Evolutionary conservation across 2,113 vertebrate genomes (phyloP).

Genomic region (Pollachius pollachius): DNA sequence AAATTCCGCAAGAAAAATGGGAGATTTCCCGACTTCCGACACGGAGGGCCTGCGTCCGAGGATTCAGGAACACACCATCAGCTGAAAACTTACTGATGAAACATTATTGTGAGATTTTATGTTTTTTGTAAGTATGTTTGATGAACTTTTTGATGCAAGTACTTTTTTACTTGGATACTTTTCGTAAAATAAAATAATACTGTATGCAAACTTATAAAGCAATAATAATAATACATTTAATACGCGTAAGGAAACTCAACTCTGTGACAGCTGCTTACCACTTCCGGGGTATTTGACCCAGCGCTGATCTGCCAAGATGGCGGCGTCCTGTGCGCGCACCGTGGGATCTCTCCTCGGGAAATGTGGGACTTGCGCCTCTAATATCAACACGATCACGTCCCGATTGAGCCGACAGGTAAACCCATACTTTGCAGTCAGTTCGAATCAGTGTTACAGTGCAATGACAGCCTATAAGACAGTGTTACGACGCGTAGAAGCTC

Average conservation of each 20-base stretch:
- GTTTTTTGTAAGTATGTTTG: too few relatives aligned
- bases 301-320: slow-evolving; percentile 56
- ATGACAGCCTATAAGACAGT: too few relatives aligned
- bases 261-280: slow-evolving; percentile 6
- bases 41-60: too few relatives aligned
- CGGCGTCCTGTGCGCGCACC: slow-evolving; percentile 49
- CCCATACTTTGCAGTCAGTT: neutral
- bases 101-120: too few relatives aligned
- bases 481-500: too few relatives aligned
- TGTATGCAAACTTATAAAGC: neutral
- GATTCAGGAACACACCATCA: too few relatives aligned
- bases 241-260: neutral
- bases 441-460: neutral
- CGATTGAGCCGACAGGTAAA: slow-evolving; percentile 50
- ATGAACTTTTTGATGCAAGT: too few relatives aligned
- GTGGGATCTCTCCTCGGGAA: slow-evolving; percentile 45
- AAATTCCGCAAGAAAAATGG: too few relatives aligned
- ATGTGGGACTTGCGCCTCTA: slow-evolving; percentile 42
- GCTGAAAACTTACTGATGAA: too few relatives aligned
- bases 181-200: neutral
- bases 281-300: slow-evolving; percentile 38
- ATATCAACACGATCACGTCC: slow-evolving; percentile 1
- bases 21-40: too few relatives aligned
- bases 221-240: neutral
- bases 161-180: too few relatives aligned